phyloP scores from a whole-genome alignment of 2,113 vertebrate genomes.

The Tringa solitaria region DNA sequence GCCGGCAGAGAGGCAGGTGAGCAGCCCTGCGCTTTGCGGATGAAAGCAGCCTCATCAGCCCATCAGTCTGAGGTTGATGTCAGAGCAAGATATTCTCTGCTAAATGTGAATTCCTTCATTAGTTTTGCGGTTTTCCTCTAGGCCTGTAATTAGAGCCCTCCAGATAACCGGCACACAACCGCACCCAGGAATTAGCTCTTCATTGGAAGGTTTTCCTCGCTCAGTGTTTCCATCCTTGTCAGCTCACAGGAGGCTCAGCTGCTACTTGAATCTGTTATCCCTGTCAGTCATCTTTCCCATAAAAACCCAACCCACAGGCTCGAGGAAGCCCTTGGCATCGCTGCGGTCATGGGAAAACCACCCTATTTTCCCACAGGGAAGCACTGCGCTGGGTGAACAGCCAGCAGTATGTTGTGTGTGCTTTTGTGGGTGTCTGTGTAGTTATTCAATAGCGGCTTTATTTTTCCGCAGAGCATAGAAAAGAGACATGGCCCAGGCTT shows the following conservation, averaged over 20 bases:
- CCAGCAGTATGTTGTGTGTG: rapidly evolving
- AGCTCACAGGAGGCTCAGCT: background rate
- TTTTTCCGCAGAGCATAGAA: background rate
- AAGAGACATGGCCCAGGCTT: background rate
- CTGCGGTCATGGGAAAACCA: background rate
- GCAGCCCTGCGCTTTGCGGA: background rate
- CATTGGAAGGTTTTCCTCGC: background rate
- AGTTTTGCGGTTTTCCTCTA: background rate
- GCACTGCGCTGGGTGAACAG: background rate
- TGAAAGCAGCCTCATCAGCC: background rate
- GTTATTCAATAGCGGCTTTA: background rate
- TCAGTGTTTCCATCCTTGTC: background rate
- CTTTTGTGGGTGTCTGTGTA: background rate
- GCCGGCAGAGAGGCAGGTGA: background rate
- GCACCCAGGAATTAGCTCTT: constrained; percentile 28
- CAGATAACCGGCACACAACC: background rate
- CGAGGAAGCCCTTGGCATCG: background rate
- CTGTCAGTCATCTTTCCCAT: rapidly evolving
- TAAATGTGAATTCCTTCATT: background rate
- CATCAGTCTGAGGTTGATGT: background rate
- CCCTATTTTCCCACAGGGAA: background rate
- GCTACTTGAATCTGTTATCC: background rate
- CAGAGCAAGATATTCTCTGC: background rate
- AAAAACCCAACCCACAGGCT: background rate
- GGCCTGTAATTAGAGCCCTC: constrained; percentile 1